Conservation (phyloP, 2,113 vertebrate species). For the Seriola aureovittata region DNA sequence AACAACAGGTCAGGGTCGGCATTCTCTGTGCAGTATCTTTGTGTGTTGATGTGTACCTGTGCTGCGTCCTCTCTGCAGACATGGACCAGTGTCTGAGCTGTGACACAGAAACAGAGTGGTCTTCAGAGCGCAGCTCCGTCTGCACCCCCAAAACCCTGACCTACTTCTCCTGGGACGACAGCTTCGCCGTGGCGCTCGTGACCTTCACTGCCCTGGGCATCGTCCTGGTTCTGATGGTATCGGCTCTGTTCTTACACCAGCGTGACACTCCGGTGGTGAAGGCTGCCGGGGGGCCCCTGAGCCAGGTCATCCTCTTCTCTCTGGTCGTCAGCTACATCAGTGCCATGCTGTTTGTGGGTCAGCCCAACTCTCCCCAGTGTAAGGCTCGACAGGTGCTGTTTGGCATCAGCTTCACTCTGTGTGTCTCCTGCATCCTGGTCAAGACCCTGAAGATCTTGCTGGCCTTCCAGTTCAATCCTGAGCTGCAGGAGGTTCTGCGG, state of each 20-base stretch:
- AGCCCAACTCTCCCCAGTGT: constrained; percentile 85
- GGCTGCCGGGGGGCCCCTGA: constrained; percentile 87
- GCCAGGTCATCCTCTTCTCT: constrained; percentile 89
- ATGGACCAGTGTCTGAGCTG: constrained; percentile 89
- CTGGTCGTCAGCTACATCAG: constrained; percentile 88
- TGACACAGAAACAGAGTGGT: constrained; percentile 86
- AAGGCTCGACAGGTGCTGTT: constrained; percentile 89
- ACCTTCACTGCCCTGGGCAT: constrained; percentile 84
- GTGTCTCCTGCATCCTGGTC: constrained; percentile 91
- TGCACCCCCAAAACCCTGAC: constrained; percentile 85
- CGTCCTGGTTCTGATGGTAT: constrained; percentile 82
- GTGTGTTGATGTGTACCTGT: background rate
- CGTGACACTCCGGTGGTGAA: constrained; percentile 88
- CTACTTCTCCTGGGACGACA: constrained; percentile 87
- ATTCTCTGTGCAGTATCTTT: background rate
- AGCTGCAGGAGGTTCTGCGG: constrained; percentile 83
- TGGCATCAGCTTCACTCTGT: constrained; percentile 90
- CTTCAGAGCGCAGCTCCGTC: constrained; percentile 80
- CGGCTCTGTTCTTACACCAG: constrained; percentile 87
- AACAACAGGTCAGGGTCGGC: background rate
- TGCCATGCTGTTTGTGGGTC: constrained; percentile 87
- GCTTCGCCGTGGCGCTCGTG: constrained; percentile 88
- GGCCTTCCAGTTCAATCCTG: constrained; percentile 90
- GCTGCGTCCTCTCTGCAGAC: constrained; percentile 80
- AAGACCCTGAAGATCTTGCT: constrained; percentile 93